Conservation (phyloP, 2,797 vertebrate genomes). For the Lacerta bilineata region DNA sequence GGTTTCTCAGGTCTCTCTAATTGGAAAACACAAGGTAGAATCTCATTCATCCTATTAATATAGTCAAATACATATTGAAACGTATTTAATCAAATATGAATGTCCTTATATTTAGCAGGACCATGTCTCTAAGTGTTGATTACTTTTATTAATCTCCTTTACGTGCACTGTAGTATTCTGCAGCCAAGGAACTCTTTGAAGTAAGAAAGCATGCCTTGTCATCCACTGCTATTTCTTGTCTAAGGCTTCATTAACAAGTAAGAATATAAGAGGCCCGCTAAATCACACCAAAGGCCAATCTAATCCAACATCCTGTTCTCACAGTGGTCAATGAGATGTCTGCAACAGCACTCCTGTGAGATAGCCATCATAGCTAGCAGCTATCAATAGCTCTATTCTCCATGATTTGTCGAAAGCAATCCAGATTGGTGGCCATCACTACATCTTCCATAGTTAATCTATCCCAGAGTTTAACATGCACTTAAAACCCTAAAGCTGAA, state of each 20-base stretch:
- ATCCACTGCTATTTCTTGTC: neutral
- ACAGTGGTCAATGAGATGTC: too few species aligned
- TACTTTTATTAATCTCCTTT: constrained; percentile 10
- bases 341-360: too few species aligned
- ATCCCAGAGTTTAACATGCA: neutral
- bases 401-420: too few species aligned
- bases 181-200: constrained; percentile 25
- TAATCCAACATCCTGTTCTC: too few species aligned
- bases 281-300: too few species aligned
- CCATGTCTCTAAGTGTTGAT: neutral
- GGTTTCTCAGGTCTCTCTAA: fast-evolving
- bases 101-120: neutral
- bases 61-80: neutral
- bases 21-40: neutral
- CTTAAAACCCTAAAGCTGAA: neutral
- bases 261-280: too few species aligned
- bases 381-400: too few species aligned
- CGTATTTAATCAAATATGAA: neutral
- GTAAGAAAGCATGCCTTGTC: neutral
- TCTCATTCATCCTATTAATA: neutral
- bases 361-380: too few species aligned
- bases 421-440: too few species aligned
- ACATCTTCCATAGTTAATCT: too few species aligned
- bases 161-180: constrained; percentile 6
- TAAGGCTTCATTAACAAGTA: neutral